Evolutionary conservation across 2,797 vertebrate genomes (phyloP).

Genomic region (Pantherophis alleghaniensis): DNA sequence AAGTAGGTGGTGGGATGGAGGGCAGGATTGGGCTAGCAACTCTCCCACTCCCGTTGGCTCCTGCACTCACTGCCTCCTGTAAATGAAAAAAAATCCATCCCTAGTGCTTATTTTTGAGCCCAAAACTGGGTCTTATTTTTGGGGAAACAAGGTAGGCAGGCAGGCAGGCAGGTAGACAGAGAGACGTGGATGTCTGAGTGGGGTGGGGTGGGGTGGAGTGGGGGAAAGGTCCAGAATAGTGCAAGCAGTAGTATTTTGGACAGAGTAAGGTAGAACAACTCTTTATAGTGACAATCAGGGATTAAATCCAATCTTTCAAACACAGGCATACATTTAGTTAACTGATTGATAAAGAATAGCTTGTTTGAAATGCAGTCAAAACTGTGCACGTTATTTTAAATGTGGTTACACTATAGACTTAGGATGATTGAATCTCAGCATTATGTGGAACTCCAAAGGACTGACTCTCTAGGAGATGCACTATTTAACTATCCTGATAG

Average conservation of each 20-base stretch:
- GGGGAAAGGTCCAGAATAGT: neutral
- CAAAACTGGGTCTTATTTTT: too few species aligned
- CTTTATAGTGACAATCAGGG: neutral
- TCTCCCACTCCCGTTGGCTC: too few species aligned
- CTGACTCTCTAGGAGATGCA: neutral
- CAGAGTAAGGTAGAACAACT: neutral
- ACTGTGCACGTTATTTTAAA: neutral
- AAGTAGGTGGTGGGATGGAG: too few species aligned
- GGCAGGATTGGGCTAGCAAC: too few species aligned
- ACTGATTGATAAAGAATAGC: neutral
- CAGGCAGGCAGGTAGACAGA: neutral
- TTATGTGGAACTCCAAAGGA: neutral
- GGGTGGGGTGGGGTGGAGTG: neutral
- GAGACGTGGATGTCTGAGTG: neutral
- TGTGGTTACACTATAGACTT: neutral
- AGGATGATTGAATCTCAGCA: neutral
- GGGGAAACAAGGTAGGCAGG: too few species aligned
- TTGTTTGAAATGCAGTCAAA: neutral
- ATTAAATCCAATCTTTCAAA: neutral
- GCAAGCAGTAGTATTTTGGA: neutral
- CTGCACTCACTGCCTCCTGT: too few species aligned
- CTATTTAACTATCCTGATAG: neutral
- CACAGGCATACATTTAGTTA: neutral
- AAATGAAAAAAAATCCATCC: too few species aligned
- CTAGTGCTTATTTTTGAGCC: too few species aligned